Base-by-base conservation (phyloP, 2,797 vertebrate genomes). In the Margarornis squamiger region DNA sequence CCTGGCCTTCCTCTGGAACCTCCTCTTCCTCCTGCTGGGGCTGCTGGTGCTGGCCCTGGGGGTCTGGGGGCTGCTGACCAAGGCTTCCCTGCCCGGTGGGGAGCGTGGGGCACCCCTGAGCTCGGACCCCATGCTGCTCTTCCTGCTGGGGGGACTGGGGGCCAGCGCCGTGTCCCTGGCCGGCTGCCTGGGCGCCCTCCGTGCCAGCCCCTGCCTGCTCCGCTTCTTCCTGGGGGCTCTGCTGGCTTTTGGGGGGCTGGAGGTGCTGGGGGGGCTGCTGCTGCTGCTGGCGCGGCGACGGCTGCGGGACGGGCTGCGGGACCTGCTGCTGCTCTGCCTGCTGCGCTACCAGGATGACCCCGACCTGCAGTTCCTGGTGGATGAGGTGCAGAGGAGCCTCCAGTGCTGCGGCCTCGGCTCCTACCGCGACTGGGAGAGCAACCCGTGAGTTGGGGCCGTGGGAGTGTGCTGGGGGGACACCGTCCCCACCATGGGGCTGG, bases 341-440 rank as follows among this genome's bases (percentile, higher is more conserved):
- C 95, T 74, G 36, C 97, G 94, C 62, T 99, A 99, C 97, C 98
- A 98, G 95, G 98, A 99, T 0, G 98, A 99, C 62, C 97, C 98
- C 5, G 99, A 99, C 96, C 97, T 99, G 84, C 97, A 92, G 84
- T 99, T 99, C 97, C 97, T 99, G 94, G 97, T 98, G 9, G 99
- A 99, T 21, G 99, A 99, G 97, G 97, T 99, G 74, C 99, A 99
- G 96, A 79, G 82, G 6, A 98, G 98, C 63, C 97, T 99, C 80
- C 98, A 93, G 89, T 99, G 99, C 97, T 99, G 99, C 1, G 99
- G 99, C 59, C 98, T 97, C 0, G 94, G 98, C 32, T 98, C 98
- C 86, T 99, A 99, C 93, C 98, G 93, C 2, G 99, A 99, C 97
- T 99, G 99, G 99, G 98, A 98, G 91, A 46, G 88, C 88, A 99